Evolutionary conservation across 2,797 vertebrate genomes (phyloP).

Genomic region (Euthynnus affinis): DNA sequence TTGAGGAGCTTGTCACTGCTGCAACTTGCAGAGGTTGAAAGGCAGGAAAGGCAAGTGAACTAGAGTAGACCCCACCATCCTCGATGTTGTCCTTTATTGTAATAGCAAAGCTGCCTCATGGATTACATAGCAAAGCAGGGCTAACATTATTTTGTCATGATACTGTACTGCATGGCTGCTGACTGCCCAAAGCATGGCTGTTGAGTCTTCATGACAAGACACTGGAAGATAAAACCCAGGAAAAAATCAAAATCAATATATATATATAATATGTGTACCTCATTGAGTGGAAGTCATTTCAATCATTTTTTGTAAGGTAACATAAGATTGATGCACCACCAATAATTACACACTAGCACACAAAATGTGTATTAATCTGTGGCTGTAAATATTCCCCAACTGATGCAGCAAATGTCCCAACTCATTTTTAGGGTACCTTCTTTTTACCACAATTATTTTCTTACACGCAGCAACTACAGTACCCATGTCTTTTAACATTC

Average conservation of each 20-base stretch:
- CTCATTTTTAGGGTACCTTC: too few species aligned
- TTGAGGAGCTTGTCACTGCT: not conserved
- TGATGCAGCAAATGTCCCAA: too few species aligned
- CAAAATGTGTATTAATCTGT: not conserved
- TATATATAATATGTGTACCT: too few species aligned
- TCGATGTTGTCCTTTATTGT: not conserved
- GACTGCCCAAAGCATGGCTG: not conserved
- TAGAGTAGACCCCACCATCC: not conserved
- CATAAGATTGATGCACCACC: too few species aligned
- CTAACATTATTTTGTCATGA: not conserved
- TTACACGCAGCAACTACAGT: too few species aligned
- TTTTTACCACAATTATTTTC: not conserved
- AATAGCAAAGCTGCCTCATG: not conserved
- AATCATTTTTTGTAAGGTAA: too few species aligned
- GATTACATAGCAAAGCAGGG: conserved; percentile 14
- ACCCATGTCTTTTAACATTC: not conserved
- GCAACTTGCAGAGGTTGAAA: conserved; percentile 6
- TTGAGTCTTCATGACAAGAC: not conserved
- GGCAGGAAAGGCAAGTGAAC: not conserved
- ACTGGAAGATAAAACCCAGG: not conserved
- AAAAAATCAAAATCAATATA: too few species aligned
- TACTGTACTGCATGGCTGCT: not conserved
- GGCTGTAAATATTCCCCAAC: too few species aligned
- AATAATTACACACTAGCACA: too few species aligned
- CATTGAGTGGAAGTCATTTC: too few species aligned